These are phyloP conservation scores for Agriopis leucophaearia DNA, from an alignment of 2,888 invertebrate genomes.

Conservation along the genomic window DNA sequence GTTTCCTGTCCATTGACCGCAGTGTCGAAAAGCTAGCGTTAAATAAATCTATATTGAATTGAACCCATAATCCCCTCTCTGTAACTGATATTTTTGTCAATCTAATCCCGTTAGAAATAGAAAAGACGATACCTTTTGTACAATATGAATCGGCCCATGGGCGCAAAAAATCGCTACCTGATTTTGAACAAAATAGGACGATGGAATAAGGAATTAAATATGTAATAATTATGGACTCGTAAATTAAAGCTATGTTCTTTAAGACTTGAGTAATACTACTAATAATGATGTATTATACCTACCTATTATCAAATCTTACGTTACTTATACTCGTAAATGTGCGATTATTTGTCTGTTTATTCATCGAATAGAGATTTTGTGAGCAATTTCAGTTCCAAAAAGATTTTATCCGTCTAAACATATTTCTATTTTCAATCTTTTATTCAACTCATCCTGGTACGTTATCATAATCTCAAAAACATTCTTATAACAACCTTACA, in stretches of 20 bases:
- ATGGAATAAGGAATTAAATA: slow-evolving; percentile 6
- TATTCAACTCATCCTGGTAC: no score
- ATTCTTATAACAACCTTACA: no score
- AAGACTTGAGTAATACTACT: no score
- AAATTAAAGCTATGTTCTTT: not conserved
- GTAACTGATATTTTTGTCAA: slow-evolving; percentile 38
- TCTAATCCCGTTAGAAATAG: slow-evolving; percentile 26
- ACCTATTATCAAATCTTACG: no score
- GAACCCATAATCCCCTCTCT: slow-evolving; percentile 30
- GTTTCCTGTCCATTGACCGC: slow-evolving; percentile 10
- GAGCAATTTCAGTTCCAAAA: no score
- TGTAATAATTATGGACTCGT: not conserved
- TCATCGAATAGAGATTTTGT: no score
- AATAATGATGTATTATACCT: no score
- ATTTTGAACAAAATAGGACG: slow-evolving; percentile 20
- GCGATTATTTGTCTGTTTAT: no score
- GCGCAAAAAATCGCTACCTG: slow-evolving; percentile 43
- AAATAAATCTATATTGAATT: slow-evolving; percentile 29
- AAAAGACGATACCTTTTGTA: slow-evolving; percentile 32
- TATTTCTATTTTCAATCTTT: no score
- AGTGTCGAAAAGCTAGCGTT: slow-evolving; percentile 15
- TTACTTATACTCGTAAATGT: no score
- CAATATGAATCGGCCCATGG: slow-evolving; percentile 17
- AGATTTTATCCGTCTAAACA: no score
- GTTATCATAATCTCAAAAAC: no score